Conservation (phyloP, 2,888 invertebrate species). For the Exephanes ischioxanthus region DNA sequence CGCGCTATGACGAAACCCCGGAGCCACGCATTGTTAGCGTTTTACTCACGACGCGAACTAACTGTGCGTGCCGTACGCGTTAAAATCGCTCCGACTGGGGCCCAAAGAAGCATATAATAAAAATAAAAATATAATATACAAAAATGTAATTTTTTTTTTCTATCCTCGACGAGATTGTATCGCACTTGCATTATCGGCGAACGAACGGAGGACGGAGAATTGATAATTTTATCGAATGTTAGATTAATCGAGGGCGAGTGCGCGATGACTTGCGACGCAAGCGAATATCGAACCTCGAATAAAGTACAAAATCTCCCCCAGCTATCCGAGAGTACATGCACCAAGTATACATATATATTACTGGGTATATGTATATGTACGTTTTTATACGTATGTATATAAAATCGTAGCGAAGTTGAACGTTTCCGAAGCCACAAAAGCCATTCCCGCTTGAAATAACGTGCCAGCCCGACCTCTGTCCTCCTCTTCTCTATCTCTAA, state of each 20-base stretch:
- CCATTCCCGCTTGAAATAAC: conserved; percentile 45
- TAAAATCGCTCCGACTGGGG: conserved; percentile 47
- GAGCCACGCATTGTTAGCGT: conserved; percentile 73
- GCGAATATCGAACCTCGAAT: conserved; percentile 67
- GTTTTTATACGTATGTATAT: conserved; percentile 1
- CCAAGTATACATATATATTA: not conserved
- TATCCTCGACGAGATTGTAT: not conserved
- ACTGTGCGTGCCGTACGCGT: conserved; percentile 25
- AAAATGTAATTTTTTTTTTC: no score
- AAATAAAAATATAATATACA: no score
- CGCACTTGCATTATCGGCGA: not conserved
- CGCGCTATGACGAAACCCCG: conserved; percentile 64
- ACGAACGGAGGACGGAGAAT: conserved; percentile 46
- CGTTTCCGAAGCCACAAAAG: conserved; percentile 33
- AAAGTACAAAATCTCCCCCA: conserved; percentile 46
- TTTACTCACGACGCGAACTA: conserved; percentile 64
- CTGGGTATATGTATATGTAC: not conserved
- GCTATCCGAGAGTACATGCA: conserved; percentile 6
- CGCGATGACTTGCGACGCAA: conserved; percentile 67
- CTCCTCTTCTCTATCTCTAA: conserved; percentile 48
- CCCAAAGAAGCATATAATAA: not conserved
- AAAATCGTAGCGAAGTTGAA: conserved; percentile 26
- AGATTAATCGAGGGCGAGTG: conserved; percentile 66
- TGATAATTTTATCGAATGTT: conserved; percentile 45
- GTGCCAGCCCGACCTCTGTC: conserved; percentile 34